A percentile compares a stretch with the other conserved stretches of the same genome.
phyloP scores from a whole-genome alignment of 1,140 invertebrate genomes.

The Cataglyphis hispanica region DNA sequence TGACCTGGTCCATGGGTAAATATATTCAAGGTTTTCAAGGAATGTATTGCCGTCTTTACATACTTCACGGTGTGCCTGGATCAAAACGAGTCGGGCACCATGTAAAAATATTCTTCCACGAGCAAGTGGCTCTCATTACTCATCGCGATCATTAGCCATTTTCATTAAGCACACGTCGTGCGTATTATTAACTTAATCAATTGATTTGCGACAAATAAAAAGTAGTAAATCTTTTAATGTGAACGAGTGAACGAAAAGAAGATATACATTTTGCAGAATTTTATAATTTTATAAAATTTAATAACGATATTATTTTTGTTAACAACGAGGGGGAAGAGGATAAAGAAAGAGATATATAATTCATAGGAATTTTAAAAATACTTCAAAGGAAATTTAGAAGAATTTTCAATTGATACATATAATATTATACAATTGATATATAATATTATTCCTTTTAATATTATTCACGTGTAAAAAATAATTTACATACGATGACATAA shows the following conservation, averaged over 20 bases:
- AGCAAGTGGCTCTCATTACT: conserved; percentile 23
- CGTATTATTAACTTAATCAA: not conserved
- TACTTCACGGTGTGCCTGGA: conserved; percentile 10
- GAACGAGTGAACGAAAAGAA: not conserved
- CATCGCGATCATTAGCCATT: not conserved
- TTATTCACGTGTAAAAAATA: too few species aligned
- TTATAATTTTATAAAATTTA: not conserved
- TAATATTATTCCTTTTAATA: not conserved
- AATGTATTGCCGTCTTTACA: conserved; percentile 44
- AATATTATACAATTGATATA: not conserved
- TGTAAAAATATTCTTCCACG: conserved; percentile 29
- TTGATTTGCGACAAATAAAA: not conserved
- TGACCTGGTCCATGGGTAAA: conserved; percentile 61
- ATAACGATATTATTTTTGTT: not conserved
- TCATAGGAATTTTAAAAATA: not conserved
- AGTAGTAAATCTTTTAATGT: not conserved
- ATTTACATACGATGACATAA: too few species aligned
- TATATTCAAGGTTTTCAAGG: conserved; percentile 65
- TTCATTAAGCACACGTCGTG: not conserved
- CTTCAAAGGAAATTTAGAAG: not conserved
- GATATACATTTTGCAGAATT: too few species aligned
- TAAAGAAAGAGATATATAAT: not conserved
- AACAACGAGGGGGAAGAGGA: not conserved
- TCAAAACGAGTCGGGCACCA: conserved; percentile 24
- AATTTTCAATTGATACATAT: not conserved